phyloP scores from a whole-genome alignment of 2,113 vertebrate genomes.

The Vireo altiloquus region DNA sequence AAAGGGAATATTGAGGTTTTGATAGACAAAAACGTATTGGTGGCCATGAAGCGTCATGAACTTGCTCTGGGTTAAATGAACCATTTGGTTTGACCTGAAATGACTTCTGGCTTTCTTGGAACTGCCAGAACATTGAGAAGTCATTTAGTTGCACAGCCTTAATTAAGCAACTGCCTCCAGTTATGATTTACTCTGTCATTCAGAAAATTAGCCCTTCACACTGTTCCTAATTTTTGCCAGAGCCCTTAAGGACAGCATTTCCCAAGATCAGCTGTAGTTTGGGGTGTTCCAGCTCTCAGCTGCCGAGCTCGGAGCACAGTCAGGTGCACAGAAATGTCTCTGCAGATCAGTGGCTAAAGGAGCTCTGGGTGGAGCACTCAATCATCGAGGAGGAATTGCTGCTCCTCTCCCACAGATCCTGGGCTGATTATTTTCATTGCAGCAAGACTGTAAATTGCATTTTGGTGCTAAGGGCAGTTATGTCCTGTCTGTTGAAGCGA shows the following conservation, averaged over 20 bases:
- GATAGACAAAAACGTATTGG: neutral
- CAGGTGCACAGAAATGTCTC: neutral
- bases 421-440: neutral
- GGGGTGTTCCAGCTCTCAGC: neutral
- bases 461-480: neutral
- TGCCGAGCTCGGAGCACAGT: neutral
- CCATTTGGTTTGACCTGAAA: neutral
- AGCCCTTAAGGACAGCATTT: neutral
- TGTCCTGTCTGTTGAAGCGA: neutral
- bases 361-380: neutral
- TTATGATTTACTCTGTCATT: constrained; percentile 37
- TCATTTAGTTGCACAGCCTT: constrained; percentile 7
- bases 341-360: accelerated
- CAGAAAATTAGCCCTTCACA: constrained; percentile 35
- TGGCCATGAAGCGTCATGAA: neutral
- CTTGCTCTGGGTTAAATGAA: neutral
- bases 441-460: neutral
- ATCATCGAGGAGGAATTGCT: accelerated
- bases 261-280: neutral
- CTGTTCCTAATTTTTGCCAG: neutral
- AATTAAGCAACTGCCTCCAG: constrained; percentile 48
- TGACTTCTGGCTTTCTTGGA: constrained; percentile 13
- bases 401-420: neutral
- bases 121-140: neutral
- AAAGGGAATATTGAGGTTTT: neutral